phyloP scores from a whole-genome alignment of 2,797 vertebrate species.

The Heterohyrax brucei region DNA sequence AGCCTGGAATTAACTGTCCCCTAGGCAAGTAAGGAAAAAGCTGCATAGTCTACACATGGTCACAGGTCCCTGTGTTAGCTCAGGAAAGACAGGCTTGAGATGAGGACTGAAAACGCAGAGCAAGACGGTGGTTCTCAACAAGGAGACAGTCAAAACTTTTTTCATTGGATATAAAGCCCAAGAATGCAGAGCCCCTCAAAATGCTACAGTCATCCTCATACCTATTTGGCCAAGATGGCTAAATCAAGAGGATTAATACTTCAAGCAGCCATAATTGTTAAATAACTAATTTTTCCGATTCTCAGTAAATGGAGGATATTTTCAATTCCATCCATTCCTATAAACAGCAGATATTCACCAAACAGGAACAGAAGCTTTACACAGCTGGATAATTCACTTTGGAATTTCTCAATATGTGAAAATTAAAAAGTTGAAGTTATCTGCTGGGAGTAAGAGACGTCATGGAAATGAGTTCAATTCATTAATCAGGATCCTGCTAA shows the following conservation, averaged over 20 bases:
- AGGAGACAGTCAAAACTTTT: neutral
- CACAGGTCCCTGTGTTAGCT: neutral
- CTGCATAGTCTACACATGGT: neutral
- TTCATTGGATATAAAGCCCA: neutral
- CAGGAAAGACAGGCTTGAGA: neutral
- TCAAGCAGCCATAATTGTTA: conserved; percentile 14
- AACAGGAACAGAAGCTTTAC: neutral
- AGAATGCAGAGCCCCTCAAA: conserved; percentile 2
- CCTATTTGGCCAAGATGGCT: no score
- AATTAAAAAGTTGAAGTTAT: no score
- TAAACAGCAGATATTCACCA: neutral
- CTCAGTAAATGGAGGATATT: neutral
- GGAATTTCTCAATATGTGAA: no score
- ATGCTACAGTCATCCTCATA: neutral
- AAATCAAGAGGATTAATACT: neutral
- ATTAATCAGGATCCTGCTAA: neutral
- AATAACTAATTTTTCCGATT: conserved; percentile 1
- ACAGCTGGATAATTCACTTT: neutral
- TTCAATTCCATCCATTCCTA: neutral
- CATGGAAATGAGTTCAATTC: neutral
- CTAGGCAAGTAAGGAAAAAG: neutral
- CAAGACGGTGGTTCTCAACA: neutral
- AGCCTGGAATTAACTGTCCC: neutral
- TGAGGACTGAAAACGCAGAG: neutral
- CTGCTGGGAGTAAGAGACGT: no score